A percentile compares a stretch with the other conserved stretches of the same genome.
phyloP scores from a whole-genome alignment of 2,888 invertebrate species.

The Phasia obesa region DNA sequence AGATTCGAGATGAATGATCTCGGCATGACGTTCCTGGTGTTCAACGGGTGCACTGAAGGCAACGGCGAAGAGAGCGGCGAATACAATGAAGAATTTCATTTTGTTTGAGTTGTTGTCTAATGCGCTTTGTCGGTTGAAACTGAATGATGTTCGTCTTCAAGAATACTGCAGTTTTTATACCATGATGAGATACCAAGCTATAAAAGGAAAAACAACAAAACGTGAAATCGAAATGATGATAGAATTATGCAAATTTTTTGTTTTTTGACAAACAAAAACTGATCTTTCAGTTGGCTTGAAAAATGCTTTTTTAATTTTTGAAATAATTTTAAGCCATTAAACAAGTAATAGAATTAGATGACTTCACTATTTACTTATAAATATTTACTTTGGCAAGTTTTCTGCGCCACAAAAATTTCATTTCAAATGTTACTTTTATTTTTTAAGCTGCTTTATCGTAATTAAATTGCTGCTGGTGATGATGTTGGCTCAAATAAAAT shows the following conservation, averaged over 20 bases:
- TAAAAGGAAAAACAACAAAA: background rate
- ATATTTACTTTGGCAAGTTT: conserved; percentile 14
- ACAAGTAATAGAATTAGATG: conserved; percentile 52
- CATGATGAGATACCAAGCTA: background rate
- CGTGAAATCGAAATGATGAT: conserved; percentile 17
- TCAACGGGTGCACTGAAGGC: conserved; percentile 73
- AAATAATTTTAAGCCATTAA: conserved; percentile 43
- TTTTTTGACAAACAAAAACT: conserved; percentile 17
- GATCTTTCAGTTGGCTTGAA: conserved; percentile 26
- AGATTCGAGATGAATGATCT: conserved; percentile 67
- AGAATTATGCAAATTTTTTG: conserved; percentile 25
- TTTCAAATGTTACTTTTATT: conserved; percentile 33
- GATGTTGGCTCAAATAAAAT: background rate
- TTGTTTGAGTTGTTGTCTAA: conserved; percentile 43
- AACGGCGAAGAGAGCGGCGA: conserved; percentile 73
- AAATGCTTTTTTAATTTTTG: conserved; percentile 19
- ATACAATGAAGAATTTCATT: conserved; percentile 76
- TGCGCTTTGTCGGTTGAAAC: conserved; percentile 12
- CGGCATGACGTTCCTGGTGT: conserved; percentile 68
- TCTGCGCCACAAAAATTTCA: conserved; percentile 15
- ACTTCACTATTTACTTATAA: conserved; percentile 25
- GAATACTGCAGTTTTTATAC: conserved; percentile 20
- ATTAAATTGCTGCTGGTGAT: conserved; percentile 9
- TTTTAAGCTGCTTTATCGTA: conserved; percentile 3
- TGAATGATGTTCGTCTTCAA: conserved; percentile 17